Base-by-base conservation (phyloP, 2,888 invertebrate species). In the Agonum fuliginosum region DNA sequence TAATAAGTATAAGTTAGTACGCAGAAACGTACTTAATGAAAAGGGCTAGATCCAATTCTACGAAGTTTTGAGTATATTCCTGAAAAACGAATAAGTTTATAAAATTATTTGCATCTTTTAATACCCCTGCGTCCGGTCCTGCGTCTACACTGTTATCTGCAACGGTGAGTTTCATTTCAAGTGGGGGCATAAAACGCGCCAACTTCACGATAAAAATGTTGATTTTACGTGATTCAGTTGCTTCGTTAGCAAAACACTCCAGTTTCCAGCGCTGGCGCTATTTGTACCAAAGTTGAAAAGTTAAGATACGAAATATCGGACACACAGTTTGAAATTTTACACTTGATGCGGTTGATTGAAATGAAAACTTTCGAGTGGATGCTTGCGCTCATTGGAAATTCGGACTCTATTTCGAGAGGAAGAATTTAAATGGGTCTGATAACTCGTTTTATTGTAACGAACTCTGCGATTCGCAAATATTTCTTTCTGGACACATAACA, bases 151-250 rank as follows among this genome's bases (percentile, higher is more conserved):
- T 65, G 65, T 65, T 67, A 67, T 67, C 67, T 67, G 12, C 8
- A 4, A n/a, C 12, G 67, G 12, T 14, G 8, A 48, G 14, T 14
- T 48, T 14, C 17, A 20, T 67, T 67, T 67, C 67, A 67, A 67
- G 67, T 65, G 62, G 14, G 4, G 62, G 10, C 17, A 34, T 65
- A 65, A 54, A 65, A 27, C 12, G 62, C 37, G 6, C 19, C 41
- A 67, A 67, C 67, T 67, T 41, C 67, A 37, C 67, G 67, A 67
- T 67, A 67, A 67, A 67, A 67, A 41, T 37, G 37, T 67, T 37
- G 43, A 41, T 67, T 67, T 41, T 67, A 34, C 67, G 41, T 67
- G 67, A 67, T 67, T 65, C 30, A 65, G 34, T 65, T 65, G 62
- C 62, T 65, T 67, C 67, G 67, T 67, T 67, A 67, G 67, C 37